phyloP scores from a whole-genome alignment of 2,888 invertebrate genomes.

The Drosophila ezoana region DNA sequence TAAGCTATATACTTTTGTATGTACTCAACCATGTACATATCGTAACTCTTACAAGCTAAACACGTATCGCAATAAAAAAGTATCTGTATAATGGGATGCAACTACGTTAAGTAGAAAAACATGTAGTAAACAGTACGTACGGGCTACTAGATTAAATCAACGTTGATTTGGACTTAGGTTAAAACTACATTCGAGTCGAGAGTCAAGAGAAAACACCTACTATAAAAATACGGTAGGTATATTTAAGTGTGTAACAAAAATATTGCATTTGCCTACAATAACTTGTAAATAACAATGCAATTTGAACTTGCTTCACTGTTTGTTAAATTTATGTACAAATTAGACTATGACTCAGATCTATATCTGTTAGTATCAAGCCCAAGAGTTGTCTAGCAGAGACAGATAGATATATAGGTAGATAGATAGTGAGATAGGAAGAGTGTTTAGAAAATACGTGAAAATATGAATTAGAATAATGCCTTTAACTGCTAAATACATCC shows the following conservation, averaged over 20 bases:
- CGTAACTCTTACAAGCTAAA: constrained; percentile 60
- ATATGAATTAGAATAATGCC: constrained; percentile 63
- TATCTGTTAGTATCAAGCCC: constrained; percentile 11
- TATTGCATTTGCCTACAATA: constrained; percentile 73
- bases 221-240: constrained; percentile 75
- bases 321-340: constrained; percentile 18
- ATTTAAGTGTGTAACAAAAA: constrained; percentile 64
- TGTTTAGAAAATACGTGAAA: constrained; percentile 38
- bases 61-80: constrained; percentile 71
- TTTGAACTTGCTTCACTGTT: constrained; percentile 67
- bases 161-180: constrained; percentile 48
- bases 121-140: constrained; percentile 73
- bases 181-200: constrained; percentile 74
- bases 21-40: constrained; percentile 36
- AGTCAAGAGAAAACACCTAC: constrained; percentile 69
- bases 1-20: constrained; percentile 36
- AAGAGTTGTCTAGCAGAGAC: constrained; percentile 20
- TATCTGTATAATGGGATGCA: constrained; percentile 69
- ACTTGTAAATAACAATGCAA: constrained; percentile 72
- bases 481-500: constrained; percentile 63
- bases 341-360: constrained; percentile 22
- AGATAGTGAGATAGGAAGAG: constrained; percentile 26
- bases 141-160: constrained; percentile 56
- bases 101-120: constrained; percentile 73
- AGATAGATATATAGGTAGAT: constrained; percentile 24